Evolutionary conservation across 2,888 invertebrate species (phyloP).

Genomic region (Melikaiella ostensackeni): DNA sequence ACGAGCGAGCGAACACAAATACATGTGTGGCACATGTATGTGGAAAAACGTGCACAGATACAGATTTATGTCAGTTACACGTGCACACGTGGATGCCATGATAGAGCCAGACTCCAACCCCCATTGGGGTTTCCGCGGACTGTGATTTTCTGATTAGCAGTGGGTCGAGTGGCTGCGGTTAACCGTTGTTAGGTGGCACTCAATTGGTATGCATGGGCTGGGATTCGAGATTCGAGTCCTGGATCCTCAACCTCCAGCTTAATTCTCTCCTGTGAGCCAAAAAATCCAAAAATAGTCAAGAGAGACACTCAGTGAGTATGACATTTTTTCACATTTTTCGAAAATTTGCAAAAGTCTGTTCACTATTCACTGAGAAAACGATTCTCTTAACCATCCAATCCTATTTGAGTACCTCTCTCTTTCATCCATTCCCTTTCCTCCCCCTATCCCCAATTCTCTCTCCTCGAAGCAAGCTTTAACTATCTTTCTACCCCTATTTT

Average conservation of each 20-base stretch:
- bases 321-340: background rate
- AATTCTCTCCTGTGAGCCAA: background rate
- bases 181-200: slow-evolving; percentile 75
- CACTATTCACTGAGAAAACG: no score
- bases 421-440: no score
- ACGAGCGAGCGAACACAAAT: slow-evolving; percentile 14
- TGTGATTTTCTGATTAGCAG: slow-evolving; percentile 77
- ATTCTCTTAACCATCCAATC: no score
- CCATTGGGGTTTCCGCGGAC: slow-evolving; percentile 72
- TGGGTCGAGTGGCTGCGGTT: slow-evolving; percentile 76
- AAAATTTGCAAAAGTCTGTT: no score
- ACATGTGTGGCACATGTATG: background rate
- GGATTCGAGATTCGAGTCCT: slow-evolving; percentile 72
- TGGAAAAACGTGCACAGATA: slow-evolving; percentile 14
- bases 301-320: background rate
- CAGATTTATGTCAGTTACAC: background rate
- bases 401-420: no score
- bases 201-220: slow-evolving; percentile 77
- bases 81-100: background rate
- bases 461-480: no score
- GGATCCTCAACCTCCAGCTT: slow-evolving; percentile 51
- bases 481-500: no score
- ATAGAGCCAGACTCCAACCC: slow-evolving; percentile 45
- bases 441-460: no score
- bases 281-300: slow-evolving; percentile 25